A percentile compares a stretch with the other conserved stretches of the same genome.
Conservation (phyloP, 2,888 invertebrate genomes). For the Timema podura region DNA sequence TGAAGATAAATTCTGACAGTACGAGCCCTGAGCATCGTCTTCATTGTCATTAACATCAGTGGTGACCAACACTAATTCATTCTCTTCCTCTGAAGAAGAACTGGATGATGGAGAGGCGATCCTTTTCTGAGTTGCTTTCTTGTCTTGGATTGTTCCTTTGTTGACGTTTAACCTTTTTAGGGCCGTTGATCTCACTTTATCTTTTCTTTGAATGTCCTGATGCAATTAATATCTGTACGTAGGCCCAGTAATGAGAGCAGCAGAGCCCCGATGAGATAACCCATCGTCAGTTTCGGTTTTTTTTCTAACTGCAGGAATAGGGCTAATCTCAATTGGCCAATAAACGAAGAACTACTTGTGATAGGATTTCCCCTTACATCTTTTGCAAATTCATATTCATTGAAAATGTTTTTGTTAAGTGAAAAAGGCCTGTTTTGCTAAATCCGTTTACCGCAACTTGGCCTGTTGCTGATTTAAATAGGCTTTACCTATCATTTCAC, state of each 20-base stretch:
- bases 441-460: not conserved
- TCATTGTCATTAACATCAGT: too few relatives aligned
- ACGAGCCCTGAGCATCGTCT: not conserved
- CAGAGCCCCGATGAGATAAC: not conserved
- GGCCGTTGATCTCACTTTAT: not conserved
- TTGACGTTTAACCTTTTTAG: too few relatives aligned
- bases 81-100: too few relatives aligned
- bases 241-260: too few relatives aligned
- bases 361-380: too few relatives aligned
- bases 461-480: conserved; percentile 4
- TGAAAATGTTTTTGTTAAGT: not conserved
- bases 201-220: not conserved
- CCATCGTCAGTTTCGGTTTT: too few relatives aligned
- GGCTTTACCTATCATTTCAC: not conserved
- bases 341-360: too few relatives aligned
- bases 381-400: not conserved
- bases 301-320: too few relatives aligned
- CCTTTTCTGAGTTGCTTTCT: too few relatives aligned
- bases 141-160: not conserved
- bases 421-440: conserved; percentile 4
- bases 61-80: too few relatives aligned
- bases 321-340: too few relatives aligned
- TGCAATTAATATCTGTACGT: not conserved
- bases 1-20: not conserved
- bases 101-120: not conserved